Base-by-base conservation (phyloP, 2,113 vertebrate genomes). In the Galbula dea region DNA sequence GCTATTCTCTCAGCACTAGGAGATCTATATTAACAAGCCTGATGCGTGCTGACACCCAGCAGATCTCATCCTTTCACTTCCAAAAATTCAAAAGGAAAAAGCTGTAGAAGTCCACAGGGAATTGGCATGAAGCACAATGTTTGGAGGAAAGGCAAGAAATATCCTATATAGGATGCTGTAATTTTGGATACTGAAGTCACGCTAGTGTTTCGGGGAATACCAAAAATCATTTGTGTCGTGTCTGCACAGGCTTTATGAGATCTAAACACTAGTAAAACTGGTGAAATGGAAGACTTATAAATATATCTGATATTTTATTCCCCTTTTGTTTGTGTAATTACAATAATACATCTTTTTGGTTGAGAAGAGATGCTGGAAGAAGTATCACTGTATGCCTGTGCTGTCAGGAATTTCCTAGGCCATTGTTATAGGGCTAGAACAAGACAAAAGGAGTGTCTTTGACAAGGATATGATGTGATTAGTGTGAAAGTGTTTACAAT, bases 11-110 rank as follows among this genome's bases (percentile, higher is more conserved):
- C 46, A 34, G 90, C 67, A 26, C 86, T 71, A 26, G 65, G 73
- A 51, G n/a, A 85, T 87, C 72, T 36, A 9, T n/a, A 2, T 51
- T 41, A 76, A 90, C 20, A 20, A 83, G 81, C n/a, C 68, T 96
- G 90, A 96, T 96, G 71, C 24, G 1, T n/a, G 69, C 75, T 96
- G 95, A 94, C 95, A 95, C 61, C 92, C 17, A 94, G 76, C 95
- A 96, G 90, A 96, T 71, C 94, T 90, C 91, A 88, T 91, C 84
- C 94, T 92, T 91, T 97, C 48, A 22, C 90, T 93, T 84, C 71
- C 89, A 88, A 86, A 84, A 94, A 83, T 68, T 77, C 81, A 71
- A 45, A 59, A 77, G 37, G 41, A 79, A 91, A 87, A 94, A 77
- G 58, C 90, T 76, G 61, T 39, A 67, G 15, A 82, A 89, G 81